These are phyloP conservation scores for Neuroscelio doddi DNA, from an alignment of 2,888 invertebrate species.

Conservation along the genomic window DNA sequence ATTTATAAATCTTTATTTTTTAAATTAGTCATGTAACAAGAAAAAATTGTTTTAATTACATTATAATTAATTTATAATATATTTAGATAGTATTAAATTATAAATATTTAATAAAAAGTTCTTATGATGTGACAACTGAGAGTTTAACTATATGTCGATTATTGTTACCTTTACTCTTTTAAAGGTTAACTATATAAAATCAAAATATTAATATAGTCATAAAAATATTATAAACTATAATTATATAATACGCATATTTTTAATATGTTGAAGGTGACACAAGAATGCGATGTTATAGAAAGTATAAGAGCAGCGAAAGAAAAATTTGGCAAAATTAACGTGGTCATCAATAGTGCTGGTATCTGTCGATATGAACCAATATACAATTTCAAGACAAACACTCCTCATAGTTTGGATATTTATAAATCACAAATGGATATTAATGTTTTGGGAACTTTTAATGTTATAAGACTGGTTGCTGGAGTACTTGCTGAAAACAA, in stretches of 20 bases:
- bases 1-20: too few species aligned
- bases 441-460: conserved; percentile 54
- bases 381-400: conserved; percentile 50
- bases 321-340: conserved; percentile 52
- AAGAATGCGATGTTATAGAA: conserved; percentile 49
- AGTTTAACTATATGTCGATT: too few species aligned
- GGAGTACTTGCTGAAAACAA: conserved; percentile 48
- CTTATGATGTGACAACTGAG: too few species aligned
- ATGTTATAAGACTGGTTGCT: conserved; percentile 48
- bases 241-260: conserved; percentile 4
- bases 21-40: too few species aligned
- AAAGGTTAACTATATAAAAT: too few species aligned
- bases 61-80: too few species aligned
- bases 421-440: conserved; percentile 48
- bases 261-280: conserved; percentile 48
- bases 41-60: too few species aligned
- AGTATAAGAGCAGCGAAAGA: conserved; percentile 48
- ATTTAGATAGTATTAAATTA: too few species aligned
- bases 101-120: too few species aligned
- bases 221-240: conserved; percentile 3
- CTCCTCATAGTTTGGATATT: conserved; percentile 45
- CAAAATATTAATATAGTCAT: neutral
- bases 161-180: too few species aligned
- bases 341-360: conserved; percentile 50
- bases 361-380: conserved; percentile 25